Evolutionary conservation across 2,113 vertebrate genomes (phyloP).

Genomic region (Notechis scutatus): DNA sequence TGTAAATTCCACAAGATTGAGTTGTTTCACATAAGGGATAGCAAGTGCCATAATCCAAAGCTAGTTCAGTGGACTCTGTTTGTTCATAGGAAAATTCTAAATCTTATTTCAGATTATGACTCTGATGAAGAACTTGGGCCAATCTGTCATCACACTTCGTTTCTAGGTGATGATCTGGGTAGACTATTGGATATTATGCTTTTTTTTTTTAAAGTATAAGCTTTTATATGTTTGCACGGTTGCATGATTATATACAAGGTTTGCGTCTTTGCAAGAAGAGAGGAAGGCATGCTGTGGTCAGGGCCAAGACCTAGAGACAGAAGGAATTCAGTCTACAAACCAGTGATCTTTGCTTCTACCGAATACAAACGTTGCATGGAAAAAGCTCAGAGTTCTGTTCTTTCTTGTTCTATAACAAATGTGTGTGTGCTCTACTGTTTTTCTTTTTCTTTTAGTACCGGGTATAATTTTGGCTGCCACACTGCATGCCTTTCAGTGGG

Average conservation of each 20-base stretch:
- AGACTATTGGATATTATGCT: slow-evolving; percentile 43
- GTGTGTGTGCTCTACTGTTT: slow-evolving; percentile 59
- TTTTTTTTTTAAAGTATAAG: slow-evolving; percentile 46
- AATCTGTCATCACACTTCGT: slow-evolving; percentile 71
- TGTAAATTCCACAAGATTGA: slow-evolving; percentile 21
- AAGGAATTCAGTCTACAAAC: slow-evolving; percentile 41
- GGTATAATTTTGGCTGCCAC: slow-evolving; percentile 61
- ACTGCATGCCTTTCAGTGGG: slow-evolving; percentile 64
- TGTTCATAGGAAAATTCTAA: slow-evolving; percentile 73
- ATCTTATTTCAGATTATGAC: slow-evolving; percentile 82
- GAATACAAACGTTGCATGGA: slow-evolving; percentile 42
- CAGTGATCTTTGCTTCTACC: slow-evolving; percentile 42
- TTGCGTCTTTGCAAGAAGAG: slow-evolving; percentile 43
- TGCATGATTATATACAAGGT: slow-evolving; percentile 68
- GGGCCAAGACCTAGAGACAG: slow-evolving; percentile 39
- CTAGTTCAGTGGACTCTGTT: slow-evolving; percentile 40
- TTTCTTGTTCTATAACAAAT: slow-evolving; percentile 56
- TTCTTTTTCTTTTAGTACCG: slow-evolving; percentile 41
- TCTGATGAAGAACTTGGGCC: slow-evolving; percentile 76
- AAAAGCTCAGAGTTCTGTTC: slow-evolving; percentile 49
- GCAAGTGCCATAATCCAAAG: slow-evolving; percentile 53
- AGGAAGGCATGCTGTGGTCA: slow-evolving; percentile 57
- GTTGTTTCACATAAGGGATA: slow-evolving; percentile 38
- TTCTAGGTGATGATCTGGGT: slow-evolving; percentile 75
- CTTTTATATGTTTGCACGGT: slow-evolving; percentile 72